Base-by-base conservation (phyloP, 2,797 vertebrate genomes). In the Netta rufina region DNA sequence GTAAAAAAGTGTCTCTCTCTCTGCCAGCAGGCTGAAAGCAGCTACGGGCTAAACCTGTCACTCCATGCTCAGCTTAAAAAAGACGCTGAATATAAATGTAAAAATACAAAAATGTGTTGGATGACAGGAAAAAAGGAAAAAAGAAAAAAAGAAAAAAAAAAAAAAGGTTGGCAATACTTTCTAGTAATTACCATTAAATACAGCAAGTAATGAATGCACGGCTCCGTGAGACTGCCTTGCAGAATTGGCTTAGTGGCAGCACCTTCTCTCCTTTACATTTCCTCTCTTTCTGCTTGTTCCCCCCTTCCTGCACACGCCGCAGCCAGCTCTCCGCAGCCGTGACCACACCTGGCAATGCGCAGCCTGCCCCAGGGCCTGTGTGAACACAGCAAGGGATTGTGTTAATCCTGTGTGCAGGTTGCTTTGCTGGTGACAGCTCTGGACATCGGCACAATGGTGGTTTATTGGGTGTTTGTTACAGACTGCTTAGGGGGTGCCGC, bases 271-370 rank as follows among this genome's bases (percentile, higher is more conserved):
- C 38, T 47, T 62, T 27, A 30, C 1, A 9, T 60, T 73, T 43
- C 53, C 79, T 38, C 38, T 24, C 33, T 10, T 36, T 14, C 45
- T 47, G 45, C 45, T 47, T 47, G 45, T 47, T 22, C 21, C 13
- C 36, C 5, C 47, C 1, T 0, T 25, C 54, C 9, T 15, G n/a
- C 3, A 24, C 9, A 3, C 0, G 1, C 38, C 6, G 54, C 41
- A n/a, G 33, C 6, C 13, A 84, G 54, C 36, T 51, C 70, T 47
- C 21, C 10, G 0, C n/a, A 13, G 66, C 43, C 71, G 67, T 1
- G 3, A 8, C 41, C 7, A 4, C 43, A 4, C 28, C 38, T n/a
- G 64, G n/a, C 32, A 33, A 24, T 2, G 15, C 13, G 3, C 2
- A 24, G 36, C 56, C 66, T 0, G 0, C 41, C 2, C 18, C 14